Base-by-base conservation (phyloP, 2,888 invertebrate genomes). In the Choristoneura rosaceana region DNA sequence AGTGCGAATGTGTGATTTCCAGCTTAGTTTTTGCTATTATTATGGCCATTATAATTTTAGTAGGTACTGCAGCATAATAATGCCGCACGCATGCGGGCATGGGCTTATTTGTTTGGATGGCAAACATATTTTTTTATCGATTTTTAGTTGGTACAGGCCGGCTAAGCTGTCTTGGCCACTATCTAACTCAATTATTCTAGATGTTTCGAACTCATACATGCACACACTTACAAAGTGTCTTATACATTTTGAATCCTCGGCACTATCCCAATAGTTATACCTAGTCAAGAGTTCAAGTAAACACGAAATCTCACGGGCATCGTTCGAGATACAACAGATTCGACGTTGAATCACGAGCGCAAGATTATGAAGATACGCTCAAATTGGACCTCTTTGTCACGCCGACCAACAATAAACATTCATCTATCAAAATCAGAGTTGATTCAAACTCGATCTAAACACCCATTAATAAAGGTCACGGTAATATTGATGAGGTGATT, bases 321-420 rank as follows among this genome's bases (percentile, higher is more conserved):
- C 80, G 80, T 83, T 84, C 81, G 78, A 90, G 89, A 90, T 55
- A 55, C 91, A 90, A 90, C 50, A 52, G 90, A 87, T 82, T 82
- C 83, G 88, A 87, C 83, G 90, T 89, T 88, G 91, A 91, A 85
- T 91, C 92, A 93, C 91, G 91, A 90, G 73, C 86, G 81, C 78
- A 77, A 87, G 52, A 52, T 52, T 52, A 52, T 52, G 52, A 52
- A 52, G 92, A 91, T 90, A 89, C 80, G 85, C 86, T 87, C 82
- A 85, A 89, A 88, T 89, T 82, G 86, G 83, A 84, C 87, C 85
- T 87, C 89, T 91, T 92, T 91, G 91, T 90, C 90, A 90, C 87
- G 85, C 85, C 85, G 73, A 74, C 76, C 70, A 66, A 73, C 75
- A 55, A 64, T 64, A 34, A 47, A 64, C 45, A 5, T 59, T 52